Evolutionary conservation across 2,888 invertebrate genomes (phyloP), one percentile per base, ranked within the genome.

Genomic region (Sphaeridia pumilis): DNA sequence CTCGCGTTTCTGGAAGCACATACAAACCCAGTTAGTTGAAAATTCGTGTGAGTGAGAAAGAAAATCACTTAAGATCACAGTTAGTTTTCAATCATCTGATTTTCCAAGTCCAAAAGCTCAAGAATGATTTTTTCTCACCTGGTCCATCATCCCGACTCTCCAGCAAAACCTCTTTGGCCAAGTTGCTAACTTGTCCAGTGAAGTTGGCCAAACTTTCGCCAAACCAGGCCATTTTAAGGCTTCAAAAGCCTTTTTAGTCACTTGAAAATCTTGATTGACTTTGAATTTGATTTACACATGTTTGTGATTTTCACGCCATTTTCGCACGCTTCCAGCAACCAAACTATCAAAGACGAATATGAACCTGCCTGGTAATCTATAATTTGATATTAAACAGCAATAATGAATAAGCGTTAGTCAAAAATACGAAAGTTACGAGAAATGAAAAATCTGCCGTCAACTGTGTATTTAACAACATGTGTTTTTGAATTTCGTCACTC

Each of bases 161-260:
- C 60, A 84, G 81, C 69, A 92, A 76, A 65, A 90, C 88, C 73
- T 88, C 89, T 70, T 84, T 85, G 55, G 90, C 89, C 67, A 90
- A 83, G 74, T 78, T 89, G 26, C 70, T 69, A 67, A 92, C 79
- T 75, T 92, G 90, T 63, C 88, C 90, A 71, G 87, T 89, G 61
- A 92, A 65, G 38, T 72, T 71, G n/a, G 72, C 71, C 50, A 75
- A 65, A 57, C 74, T 72, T 63, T 72, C 73, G 14, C 73, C 73
- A 55, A 74, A 67, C 75, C 75, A 75, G 49, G 74, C 71, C 72
- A 73, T 72, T 58, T 14, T 14, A 31, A n/a, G n/a, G n/a, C n/a
- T n/a, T n/a, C n/a, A n/a, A n/a, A n/a, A n/a, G n/a, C n/a, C n/a
- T n/a, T 31, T 31, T 31, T 31, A 31, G 14, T 14, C 31, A 31